phyloP scores from a whole-genome alignment of 2,113 vertebrate species.

The Tachuris rubrigastra region DNA sequence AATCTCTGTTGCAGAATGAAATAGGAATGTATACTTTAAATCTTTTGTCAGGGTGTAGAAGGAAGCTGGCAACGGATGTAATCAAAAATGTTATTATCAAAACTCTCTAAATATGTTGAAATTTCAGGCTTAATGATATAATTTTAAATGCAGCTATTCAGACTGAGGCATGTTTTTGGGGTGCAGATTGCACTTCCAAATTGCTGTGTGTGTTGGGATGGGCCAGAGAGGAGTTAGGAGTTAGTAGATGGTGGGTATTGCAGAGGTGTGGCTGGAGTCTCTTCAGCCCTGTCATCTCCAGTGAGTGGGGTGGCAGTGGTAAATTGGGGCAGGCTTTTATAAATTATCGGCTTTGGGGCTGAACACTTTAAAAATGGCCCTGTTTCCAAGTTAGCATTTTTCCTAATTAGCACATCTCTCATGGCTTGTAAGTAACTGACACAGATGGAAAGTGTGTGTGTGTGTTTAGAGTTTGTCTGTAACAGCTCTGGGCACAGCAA shows the following conservation, averaged over 20 bases:
- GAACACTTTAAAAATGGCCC: not conserved
- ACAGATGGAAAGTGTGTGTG: not conserved
- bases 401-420: not conserved
- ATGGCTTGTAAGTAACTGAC: not conserved
- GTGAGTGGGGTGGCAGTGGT: not conserved
- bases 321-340: not conserved
- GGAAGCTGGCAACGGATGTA: slow-evolving; percentile 58
- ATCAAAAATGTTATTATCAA: slow-evolving; percentile 34
- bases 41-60: slow-evolving; percentile 59
- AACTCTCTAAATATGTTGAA: slow-evolving; percentile 26
- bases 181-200: not conserved
- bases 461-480: not conserved
- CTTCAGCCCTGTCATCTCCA: not conserved
- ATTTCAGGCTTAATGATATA: not conserved
- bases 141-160: not conserved
- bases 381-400: not conserved
- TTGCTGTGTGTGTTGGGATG: accelerated
- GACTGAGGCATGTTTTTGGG: not conserved
- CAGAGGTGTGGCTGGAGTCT: not conserved
- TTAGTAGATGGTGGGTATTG: not conserved
- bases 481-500: not conserved
- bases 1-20: slow-evolving; percentile 54
- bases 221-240: not conserved
- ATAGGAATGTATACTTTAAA: slow-evolving; percentile 40
- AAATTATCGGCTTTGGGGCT: not conserved